A percentile compares a stretch with the other conserved stretches of the same genome.
These are phyloP conservation scores for Bombus haemorrhoidalis DNA, from an alignment of 1,140 invertebrate species.

Conservation along the genomic window DNA sequence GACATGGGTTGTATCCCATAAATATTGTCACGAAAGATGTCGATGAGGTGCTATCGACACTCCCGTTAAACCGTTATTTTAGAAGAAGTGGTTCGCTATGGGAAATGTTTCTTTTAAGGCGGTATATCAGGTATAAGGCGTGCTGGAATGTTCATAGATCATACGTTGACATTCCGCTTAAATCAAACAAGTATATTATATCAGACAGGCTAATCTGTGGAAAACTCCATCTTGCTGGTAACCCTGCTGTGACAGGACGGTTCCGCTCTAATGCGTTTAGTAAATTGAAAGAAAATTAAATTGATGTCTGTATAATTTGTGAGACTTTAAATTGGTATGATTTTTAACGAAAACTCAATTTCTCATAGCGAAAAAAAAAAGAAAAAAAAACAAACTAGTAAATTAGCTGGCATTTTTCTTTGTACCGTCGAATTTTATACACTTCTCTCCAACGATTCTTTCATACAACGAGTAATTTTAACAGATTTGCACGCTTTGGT, in stretches of 20 bases:
- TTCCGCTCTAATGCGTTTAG: neutral
- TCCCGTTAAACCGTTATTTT: neutral
- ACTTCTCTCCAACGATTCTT: too few relatives aligned
- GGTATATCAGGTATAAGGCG: neutral
- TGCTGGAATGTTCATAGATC: neutral
- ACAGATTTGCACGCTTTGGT: neutral
- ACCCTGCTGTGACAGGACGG: neutral
- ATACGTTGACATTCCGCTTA: neutral
- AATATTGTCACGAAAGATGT: neutral
- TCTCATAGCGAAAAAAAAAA: neutral
- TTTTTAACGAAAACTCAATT: neutral
- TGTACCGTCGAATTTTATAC: neutral
- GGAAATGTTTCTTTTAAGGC: too few relatives aligned
- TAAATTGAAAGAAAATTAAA: neutral
- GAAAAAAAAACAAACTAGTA: too few relatives aligned
- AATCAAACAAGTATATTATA: constrained; percentile 10
- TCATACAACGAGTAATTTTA: too few relatives aligned
- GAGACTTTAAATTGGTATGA: neutral
- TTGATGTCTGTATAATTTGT: neutral
- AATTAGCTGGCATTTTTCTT: too few relatives aligned
- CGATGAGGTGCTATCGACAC: neutral
- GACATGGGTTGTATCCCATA: too few relatives aligned
- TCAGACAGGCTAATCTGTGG: neutral
- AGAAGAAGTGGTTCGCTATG: neutral
- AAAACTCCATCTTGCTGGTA: neutral